Evolutionary conservation across 2,113 vertebrate species (phyloP).

Genomic region (Paedocypris sp.): DNA sequence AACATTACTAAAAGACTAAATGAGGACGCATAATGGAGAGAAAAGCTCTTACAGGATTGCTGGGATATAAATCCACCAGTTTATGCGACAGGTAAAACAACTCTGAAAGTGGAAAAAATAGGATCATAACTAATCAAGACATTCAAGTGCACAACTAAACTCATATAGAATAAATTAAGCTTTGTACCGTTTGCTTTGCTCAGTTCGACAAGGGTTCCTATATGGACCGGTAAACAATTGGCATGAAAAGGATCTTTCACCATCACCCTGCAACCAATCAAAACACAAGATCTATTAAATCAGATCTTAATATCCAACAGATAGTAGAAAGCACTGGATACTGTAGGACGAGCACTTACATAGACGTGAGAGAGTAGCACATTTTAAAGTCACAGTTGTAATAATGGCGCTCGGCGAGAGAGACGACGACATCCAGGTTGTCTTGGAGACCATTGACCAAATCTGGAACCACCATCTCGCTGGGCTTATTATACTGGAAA

Average conservation of each 20-base stretch:
- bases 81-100: conserved; percentile 98
- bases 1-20: background rate
- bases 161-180: background rate
- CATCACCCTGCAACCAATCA: conserved; percentile 76
- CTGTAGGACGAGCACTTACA: conserved; percentile 70
- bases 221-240: conserved; percentile 94
- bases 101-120: conserved; percentile 56
- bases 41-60: conserved; percentile 80
- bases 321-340: background rate
- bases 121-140: background rate
- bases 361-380: conserved; percentile 94
- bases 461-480: conserved; percentile 82
- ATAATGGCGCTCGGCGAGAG: conserved; percentile 95
- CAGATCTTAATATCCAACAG: background rate
- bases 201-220: conserved; percentile 93
- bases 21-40: background rate
- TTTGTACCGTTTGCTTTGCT: conserved; percentile 90
- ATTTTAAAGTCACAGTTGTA: conserved; percentile 98
- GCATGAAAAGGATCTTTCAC: conserved; percentile 97
- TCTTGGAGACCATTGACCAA: conserved; percentile 82
- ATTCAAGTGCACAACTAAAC: background rate
- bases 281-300: background rate
- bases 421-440: conserved; percentile 95
- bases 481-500: conserved; percentile 92
- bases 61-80: conserved; percentile 95